Percentiles rank a stretch among this genome's conserved stretches.
These are phyloP conservation scores for Amphipoea lucens DNA, from an alignment of 2,888 invertebrate genomes.

Conservation along the genomic window DNA sequence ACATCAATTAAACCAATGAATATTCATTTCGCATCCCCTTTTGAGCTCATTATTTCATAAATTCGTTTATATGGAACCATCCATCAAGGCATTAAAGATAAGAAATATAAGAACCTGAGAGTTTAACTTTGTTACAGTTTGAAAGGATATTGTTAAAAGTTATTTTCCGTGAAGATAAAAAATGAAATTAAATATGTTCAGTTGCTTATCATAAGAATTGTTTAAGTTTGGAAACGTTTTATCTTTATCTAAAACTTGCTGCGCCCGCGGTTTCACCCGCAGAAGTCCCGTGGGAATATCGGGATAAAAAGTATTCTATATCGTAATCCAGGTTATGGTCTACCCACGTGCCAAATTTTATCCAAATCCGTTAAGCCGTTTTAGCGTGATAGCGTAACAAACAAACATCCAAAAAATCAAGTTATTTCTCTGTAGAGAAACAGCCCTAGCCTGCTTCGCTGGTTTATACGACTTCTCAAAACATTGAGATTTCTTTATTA, in stretches of 20 bases:
- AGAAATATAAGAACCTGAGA: constrained; percentile 25
- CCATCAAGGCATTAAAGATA: constrained; percentile 69
- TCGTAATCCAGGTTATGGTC: background rate
- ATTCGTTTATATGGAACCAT: constrained; percentile 73
- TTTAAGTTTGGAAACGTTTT: background rate
- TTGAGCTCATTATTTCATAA: constrained; percentile 76
- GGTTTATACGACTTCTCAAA: background rate
- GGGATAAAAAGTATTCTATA: background rate
- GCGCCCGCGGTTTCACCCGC: background rate
- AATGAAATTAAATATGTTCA: constrained; percentile 8
- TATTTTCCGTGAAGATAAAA: constrained; percentile 47
- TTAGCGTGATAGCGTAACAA: background rate
- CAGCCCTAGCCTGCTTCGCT: background rate
- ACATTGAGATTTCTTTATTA: background rate
- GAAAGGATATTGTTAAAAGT: constrained; percentile 41
- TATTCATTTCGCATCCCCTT: constrained; percentile 76
- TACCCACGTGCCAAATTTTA: background rate
- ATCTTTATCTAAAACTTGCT: background rate
- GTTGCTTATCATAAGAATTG: constrained; percentile 2
- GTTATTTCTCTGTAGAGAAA: too few relatives aligned
- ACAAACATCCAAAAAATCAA: background rate
- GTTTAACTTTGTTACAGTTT: constrained; percentile 32
- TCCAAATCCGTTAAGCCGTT: background rate
- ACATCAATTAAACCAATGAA: constrained; percentile 79
- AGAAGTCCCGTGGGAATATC: background rate